Conservation (phyloP, 2,797 vertebrate species). For the Acrossocheilus wenchowensis region DNA sequence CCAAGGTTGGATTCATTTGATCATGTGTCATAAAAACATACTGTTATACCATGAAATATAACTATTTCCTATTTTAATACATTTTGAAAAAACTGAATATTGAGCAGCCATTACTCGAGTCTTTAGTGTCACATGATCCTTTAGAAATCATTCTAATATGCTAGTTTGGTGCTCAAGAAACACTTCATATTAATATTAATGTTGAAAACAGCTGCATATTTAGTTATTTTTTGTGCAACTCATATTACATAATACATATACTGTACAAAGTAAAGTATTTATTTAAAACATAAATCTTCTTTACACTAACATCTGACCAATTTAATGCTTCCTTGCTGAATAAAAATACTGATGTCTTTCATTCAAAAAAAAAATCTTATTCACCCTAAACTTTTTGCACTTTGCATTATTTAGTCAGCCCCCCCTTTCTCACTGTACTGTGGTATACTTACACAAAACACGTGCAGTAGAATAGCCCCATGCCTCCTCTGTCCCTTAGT, state of each 20-base stretch:
- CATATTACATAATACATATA: neutral
- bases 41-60: too few species aligned
- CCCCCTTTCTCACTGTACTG: neutral
- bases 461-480: conserved; percentile 80
- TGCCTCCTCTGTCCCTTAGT: conserved; percentile 75
- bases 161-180: neutral
- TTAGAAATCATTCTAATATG: neutral
- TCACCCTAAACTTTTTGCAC: neutral
- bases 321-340: neutral
- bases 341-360: neutral
- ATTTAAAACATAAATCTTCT: neutral
- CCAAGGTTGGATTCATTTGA: neutral
- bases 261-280: neutral
- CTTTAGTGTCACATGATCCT: neutral
- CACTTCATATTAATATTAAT: neutral
- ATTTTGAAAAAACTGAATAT: neutral
- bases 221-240: neutral
- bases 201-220: neutral
- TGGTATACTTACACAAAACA: conserved; percentile 78
- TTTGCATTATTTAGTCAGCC: neutral
- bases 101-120: neutral
- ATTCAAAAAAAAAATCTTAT: neutral
- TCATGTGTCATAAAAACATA: neutral
- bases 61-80: neutral
- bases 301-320: neutral